These are phyloP conservation scores for Drosophila equinoxialis DNA, from an alignment of 1,140 invertebrate genomes.

Conservation along the genomic window DNA sequence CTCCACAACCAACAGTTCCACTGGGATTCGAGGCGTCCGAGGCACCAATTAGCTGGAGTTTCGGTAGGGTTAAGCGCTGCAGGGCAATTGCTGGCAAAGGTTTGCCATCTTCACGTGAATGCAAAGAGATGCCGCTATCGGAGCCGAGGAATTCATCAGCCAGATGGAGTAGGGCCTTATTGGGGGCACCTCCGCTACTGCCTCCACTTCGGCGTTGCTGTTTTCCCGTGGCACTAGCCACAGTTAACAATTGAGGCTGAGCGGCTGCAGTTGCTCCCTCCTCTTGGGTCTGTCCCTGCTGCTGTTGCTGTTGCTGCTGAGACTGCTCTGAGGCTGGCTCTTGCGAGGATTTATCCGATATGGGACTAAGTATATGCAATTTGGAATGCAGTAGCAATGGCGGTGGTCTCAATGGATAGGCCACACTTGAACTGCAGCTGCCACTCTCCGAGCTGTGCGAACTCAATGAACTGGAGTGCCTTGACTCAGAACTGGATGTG, in stretches of 20 bases:
- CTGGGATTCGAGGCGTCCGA: constrained; percentile 66
- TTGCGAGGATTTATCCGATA: constrained; percentile 95
- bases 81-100: constrained; percentile 84
- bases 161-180: constrained; percentile 90
- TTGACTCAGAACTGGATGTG: constrained; percentile 91
- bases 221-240: constrained; percentile 61
- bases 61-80: constrained; percentile 85
- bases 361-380: constrained; percentile 92
- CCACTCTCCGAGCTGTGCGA: constrained; percentile 92
- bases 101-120: constrained; percentile 90
- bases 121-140: constrained; percentile 93
- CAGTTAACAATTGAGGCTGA: constrained; percentile 44
- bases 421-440: constrained; percentile 84
- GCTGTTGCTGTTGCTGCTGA: constrained; percentile 82
- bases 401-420: constrained; percentile 85
- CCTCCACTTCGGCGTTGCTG: constrained; percentile 82
- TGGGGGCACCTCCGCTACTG: constrained; percentile 86
- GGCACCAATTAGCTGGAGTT: constrained; percentile 83
- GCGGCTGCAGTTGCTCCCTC: constrained; percentile 38
- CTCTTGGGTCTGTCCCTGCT: constrained; percentile 74
- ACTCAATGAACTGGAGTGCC: constrained; percentile 90
- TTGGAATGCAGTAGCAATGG: constrained; percentile 88
- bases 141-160: constrained; percentile 91
- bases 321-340: constrained; percentile 90
- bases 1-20: constrained; percentile 31